Base-by-base conservation (phyloP, 2,888 invertebrate species). In the Tenthredo distinguenda region DNA sequence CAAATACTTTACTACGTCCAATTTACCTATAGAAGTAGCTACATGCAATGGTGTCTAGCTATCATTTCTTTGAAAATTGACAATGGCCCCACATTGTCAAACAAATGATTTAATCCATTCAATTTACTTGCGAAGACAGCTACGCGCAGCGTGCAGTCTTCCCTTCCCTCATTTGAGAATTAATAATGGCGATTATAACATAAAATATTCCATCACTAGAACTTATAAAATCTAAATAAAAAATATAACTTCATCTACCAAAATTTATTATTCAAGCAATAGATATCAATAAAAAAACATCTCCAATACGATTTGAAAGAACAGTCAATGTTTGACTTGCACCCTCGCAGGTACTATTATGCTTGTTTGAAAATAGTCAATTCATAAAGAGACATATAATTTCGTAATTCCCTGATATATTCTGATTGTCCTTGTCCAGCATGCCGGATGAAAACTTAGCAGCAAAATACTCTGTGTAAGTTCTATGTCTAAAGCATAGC, bases 161-260 rank as follows among this genome's bases (percentile, higher is more conserved):
- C 40, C 95, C 95, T 91, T 97, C 1, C 1, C 18, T 47, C 94
- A 88, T 97, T 97, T 86, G 96, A 95, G 50, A 95, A 94, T 91
- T 98, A 97, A 0, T 96, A 65, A 96, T 96, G 0, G 97, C 97
- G 0, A 98, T 26, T 26, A 26, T 26, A 1, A 26, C 26, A 26
- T 26, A 26, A 26, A 26, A 26, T 26, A 26, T 26, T 26, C 1
- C 26, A 26, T 26, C 26, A 26, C 26, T 26, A 26, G 26, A 26
- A 26, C 26, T 26, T 26, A 26, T 26, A 26, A 26, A 26, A 26
- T 26, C 26, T 26, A 26, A 26, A 26, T 26, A 0, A 26, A 26
- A 26, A 26, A 26, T 26, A 1, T 26, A 26, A 0, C 26, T 26
- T 26, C 26, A 26, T 26, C 26, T 26, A 26, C 26, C 26, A 26